phyloP scores from a whole-genome alignment of 2,113 vertebrate species.

The Tenrec ecaudatus region DNA sequence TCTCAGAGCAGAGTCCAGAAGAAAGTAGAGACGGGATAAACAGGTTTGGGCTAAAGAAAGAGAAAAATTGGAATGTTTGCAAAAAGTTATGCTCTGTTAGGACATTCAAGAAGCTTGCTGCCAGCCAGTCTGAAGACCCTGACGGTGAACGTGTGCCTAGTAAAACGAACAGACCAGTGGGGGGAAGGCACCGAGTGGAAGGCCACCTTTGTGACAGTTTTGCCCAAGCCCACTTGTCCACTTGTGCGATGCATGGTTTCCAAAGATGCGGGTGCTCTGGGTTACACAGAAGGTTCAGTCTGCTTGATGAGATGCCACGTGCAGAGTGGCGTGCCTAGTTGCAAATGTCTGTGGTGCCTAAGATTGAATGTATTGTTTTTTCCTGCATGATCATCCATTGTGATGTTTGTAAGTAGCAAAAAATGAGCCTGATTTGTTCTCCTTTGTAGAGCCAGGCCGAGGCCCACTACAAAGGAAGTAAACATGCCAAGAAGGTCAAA shows the following conservation, averaged over 20 bases:
- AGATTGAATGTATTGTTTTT: conserved; percentile 87
- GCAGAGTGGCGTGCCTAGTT: conserved; percentile 29
- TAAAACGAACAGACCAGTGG: not conserved
- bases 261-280: not conserved
- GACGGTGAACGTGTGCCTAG: not conserved
- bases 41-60: not conserved
- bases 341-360: conserved; percentile 83
- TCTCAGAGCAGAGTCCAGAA: conserved; percentile 29
- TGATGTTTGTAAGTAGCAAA: conserved; percentile 83
- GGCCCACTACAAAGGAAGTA: conserved; percentile 99
- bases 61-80: not conserved
- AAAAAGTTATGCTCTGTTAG: not conserved
- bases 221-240: not conserved
- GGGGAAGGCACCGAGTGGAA: not conserved
- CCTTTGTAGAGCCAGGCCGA: conserved; percentile 98
- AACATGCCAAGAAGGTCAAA: conserved; percentile 99
- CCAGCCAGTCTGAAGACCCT: not conserved
- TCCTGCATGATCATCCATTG: conserved; percentile 83
- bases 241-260: conserved; percentile 9
- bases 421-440: conserved; percentile 95
- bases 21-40: not conserved
- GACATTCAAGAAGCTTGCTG: not conserved
- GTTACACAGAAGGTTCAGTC: no score
- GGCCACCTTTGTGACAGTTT: not conserved
- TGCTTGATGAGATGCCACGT: conserved; percentile 41